Conservation (phyloP, 2,113 vertebrate genomes). For the Aphelocoma coerulescens region DNA sequence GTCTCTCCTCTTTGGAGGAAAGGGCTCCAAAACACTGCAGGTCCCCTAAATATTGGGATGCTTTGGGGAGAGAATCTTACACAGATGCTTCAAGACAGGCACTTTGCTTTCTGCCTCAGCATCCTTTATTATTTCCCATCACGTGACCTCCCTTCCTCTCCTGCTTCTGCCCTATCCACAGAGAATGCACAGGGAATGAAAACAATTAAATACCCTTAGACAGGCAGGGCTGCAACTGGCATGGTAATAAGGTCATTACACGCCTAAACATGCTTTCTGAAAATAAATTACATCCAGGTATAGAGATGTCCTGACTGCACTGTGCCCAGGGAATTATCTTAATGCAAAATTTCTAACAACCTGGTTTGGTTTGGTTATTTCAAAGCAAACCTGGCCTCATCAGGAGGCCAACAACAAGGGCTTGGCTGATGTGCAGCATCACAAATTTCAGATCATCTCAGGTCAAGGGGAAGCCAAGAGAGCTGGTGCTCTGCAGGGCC, state of each 20-base stretch:
- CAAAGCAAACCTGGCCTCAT: neutral
- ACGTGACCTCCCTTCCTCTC: neutral
- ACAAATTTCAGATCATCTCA: neutral
- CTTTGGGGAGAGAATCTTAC: neutral
- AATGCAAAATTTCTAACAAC: neutral
- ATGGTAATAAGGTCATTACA: constrained; percentile 13
- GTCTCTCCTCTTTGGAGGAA: neutral
- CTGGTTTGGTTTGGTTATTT: neutral
- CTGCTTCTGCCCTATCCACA: neutral
- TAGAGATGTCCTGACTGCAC: neutral
- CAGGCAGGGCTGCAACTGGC: neutral
- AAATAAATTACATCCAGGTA: constrained; percentile 40
- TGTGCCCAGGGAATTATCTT: neutral
- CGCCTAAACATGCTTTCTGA: constrained; percentile 30
- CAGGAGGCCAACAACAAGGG: neutral
- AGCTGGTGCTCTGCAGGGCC: neutral
- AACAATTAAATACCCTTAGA: constrained; percentile 34
- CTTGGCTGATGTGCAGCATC: neutral
- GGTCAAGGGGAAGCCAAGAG: neutral
- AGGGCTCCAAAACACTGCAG: neutral
- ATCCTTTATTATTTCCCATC: neutral
- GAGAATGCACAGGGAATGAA: neutral
- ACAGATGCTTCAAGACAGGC: neutral
- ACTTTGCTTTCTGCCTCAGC: neutral
- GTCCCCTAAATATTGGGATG: neutral